Conservation (phyloP, 1,140 invertebrate genomes). For the Dendroctonus ponderosae region DNA sequence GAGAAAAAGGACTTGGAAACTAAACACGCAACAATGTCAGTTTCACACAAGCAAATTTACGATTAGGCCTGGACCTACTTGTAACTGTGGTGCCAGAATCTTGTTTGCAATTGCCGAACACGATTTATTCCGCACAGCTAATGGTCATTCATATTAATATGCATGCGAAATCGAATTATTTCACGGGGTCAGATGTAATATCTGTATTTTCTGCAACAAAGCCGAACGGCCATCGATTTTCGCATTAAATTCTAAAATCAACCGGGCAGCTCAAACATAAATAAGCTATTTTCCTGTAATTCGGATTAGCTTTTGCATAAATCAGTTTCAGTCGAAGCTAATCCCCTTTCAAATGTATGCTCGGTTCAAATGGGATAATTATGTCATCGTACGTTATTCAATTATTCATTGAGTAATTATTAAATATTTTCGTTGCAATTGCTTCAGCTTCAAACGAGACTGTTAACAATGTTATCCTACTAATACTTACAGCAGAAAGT, state of each 20-base stretch:
- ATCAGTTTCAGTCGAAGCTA: conserved; percentile 9
- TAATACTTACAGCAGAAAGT: too few species aligned
- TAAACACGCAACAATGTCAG: too few species aligned
- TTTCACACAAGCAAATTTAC: too few species aligned
- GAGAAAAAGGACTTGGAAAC: too few species aligned
- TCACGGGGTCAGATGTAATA: conserved; percentile 18
- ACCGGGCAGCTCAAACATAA: conserved; percentile 18
- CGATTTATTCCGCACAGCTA: conserved; percentile 8
- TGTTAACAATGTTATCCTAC: too few species aligned
- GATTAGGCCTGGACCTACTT: not conserved
- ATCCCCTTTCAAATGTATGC: conserved; percentile 9
- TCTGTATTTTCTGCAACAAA: conserved; percentile 16
- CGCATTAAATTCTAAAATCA: conserved; percentile 21
- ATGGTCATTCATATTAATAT: conserved; percentile 20
- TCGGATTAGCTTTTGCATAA: conserved; percentile 16
- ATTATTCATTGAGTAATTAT: too few species aligned
- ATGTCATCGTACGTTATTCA: not conserved
- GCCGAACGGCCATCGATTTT: conserved; percentile 15
- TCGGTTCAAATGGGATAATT: conserved; percentile 8
- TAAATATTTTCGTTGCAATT: too few species aligned
- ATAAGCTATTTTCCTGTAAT: conserved; percentile 22
- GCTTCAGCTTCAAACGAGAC: too few species aligned
- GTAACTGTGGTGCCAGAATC: not conserved
- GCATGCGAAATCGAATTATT: conserved; percentile 12
- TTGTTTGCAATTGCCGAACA: not conserved